Conservation (phyloP, 2,797 vertebrate genomes). For the Mus caroli region DNA sequence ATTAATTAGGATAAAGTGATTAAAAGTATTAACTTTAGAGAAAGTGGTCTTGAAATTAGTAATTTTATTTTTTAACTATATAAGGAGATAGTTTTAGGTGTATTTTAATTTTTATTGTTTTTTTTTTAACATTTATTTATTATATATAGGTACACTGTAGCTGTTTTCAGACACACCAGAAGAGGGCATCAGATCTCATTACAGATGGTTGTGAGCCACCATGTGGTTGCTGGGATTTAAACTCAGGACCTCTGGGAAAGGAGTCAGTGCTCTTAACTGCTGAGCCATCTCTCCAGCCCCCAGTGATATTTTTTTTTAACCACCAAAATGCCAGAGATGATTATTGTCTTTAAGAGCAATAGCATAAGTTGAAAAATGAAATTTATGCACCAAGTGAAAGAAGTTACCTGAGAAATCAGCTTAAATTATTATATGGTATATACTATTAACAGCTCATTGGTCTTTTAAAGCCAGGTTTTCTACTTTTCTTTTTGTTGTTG, state of each 20-base stretch:
- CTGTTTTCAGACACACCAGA: too few relatives aligned
- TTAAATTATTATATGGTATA: not conserved
- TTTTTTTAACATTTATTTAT: too few relatives aligned
- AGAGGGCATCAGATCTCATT: too few relatives aligned
- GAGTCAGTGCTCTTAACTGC: too few relatives aligned
- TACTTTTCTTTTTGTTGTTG: too few relatives aligned
- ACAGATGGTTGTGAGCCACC: too few relatives aligned
- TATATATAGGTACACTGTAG: too few relatives aligned
- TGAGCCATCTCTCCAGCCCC: too few relatives aligned
- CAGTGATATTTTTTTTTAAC: not conserved
- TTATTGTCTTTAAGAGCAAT: constrained; percentile 26
- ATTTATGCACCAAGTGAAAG: not conserved
- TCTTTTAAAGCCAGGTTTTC: not conserved
- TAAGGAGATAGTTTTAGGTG: not conserved
- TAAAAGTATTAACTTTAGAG: constrained; percentile 48
- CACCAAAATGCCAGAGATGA: not conserved
- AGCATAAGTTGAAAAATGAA: constrained; percentile 49
- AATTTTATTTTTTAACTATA: not conserved
- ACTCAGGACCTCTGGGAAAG: too few relatives aligned
- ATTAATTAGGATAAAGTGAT: constrained; percentile 22
- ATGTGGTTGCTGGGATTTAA: too few relatives aligned
- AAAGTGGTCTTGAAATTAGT: not conserved
- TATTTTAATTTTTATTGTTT: not conserved
- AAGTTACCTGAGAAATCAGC: not conserved
- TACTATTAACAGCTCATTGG: not conserved